Evolutionary conservation across 2,113 vertebrate genomes (phyloP).

Genomic region (Ibidorhyncha struthersii): DNA sequence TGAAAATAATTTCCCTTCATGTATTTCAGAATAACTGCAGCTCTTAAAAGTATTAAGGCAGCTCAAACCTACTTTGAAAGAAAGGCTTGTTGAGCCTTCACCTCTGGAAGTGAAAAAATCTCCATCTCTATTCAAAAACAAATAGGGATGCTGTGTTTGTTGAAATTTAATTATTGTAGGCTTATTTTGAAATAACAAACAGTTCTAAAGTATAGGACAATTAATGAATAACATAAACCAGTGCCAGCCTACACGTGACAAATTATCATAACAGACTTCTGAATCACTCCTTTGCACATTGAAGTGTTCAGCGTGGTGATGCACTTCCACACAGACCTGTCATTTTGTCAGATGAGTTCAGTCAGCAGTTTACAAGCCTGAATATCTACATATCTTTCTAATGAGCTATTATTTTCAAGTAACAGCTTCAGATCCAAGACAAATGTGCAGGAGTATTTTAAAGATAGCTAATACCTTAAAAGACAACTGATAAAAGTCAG

Average conservation of each 20-base stretch:
- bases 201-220: not conserved
- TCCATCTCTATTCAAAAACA: not conserved
- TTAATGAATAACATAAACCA: not conserved
- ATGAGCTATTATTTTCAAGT: not conserved
- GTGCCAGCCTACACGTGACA: not conserved
- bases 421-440: not conserved
- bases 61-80: not conserved
- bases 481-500: not conserved
- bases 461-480: not conserved
- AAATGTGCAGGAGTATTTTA: not conserved
- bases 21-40: not conserved
- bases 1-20: not conserved
- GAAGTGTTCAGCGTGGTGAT: accelerated
- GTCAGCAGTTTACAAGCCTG: not conserved
- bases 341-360: not conserved
- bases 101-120: not conserved
- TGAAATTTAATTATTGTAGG: not conserved
- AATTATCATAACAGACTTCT: not conserved
- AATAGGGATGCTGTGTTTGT: not conserved
- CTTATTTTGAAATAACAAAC: not conserved
- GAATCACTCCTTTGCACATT: not conserved
- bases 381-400: not conserved
- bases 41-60: not conserved
- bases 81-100: not conserved
- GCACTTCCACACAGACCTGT: not conserved